Evolutionary conservation across 2,113 vertebrate genomes (phyloP).

Genomic region (Kryptolebias marmoratus): DNA sequence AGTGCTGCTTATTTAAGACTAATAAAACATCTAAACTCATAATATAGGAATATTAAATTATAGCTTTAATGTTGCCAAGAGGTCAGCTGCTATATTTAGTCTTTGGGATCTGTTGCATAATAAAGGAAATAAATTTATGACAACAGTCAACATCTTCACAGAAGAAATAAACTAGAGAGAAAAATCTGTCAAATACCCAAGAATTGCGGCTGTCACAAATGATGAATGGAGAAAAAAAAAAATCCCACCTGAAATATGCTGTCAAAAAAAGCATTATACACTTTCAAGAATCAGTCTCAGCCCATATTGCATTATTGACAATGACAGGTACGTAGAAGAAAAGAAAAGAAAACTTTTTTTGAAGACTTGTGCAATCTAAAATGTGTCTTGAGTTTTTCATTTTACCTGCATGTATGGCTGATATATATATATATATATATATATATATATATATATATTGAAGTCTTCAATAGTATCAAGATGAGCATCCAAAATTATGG

Average conservation of each 20-base stretch:
- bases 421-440: neutral
- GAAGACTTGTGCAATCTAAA: conserved; percentile 1
- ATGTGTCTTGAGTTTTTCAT: neutral
- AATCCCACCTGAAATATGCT: neutral
- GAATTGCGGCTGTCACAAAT: conserved; percentile 12
- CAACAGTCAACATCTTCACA: neutral
- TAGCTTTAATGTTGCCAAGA: neutral
- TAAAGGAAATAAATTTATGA: conserved; percentile 9
- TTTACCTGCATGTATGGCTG: neutral
- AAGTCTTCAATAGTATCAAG: too few relatives aligned
- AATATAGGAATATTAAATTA: too few relatives aligned
- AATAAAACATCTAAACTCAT: neutral
- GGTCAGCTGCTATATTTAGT: neutral
- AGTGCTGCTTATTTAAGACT: neutral
- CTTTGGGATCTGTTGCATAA: neutral
- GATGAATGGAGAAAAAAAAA: conserved; percentile 3
- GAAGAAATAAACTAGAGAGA: conserved; percentile 3
- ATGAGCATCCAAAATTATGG: too few relatives aligned
- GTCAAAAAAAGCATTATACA: conserved; percentile 13
- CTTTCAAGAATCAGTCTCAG: conserved; percentile 11
- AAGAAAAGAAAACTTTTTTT: conserved; percentile 4
- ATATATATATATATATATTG: too few relatives aligned
- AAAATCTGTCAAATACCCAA: conserved; percentile 16
- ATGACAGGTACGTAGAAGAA: conserved; percentile 6
- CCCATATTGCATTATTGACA: conserved; percentile 11